Base-by-base conservation (phyloP, 1,140 invertebrate genomes). In the Trialeurodes vaporariorum region DNA sequence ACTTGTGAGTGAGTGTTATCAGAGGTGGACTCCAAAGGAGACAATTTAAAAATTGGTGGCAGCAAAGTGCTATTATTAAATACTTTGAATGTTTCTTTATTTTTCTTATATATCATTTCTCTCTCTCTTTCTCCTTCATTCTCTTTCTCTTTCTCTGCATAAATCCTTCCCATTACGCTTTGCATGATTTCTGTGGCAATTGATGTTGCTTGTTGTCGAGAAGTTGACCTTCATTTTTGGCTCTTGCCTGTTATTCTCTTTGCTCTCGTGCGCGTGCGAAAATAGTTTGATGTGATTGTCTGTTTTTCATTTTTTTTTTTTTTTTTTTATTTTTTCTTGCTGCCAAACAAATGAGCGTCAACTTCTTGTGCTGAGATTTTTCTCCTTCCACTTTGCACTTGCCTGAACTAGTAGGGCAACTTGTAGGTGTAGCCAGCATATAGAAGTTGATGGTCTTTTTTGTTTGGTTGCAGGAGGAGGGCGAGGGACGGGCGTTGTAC, bases 261-360 rank as follows among this genome's bases (percentile, higher is more conserved):
- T 22, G 9, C 24, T 60, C 1, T 66, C 25, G 25, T 65, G 9
- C 61, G 12, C 24, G 21, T 23, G 58, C 22, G n/a, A 60, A 21
- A 25, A 25, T 22, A 24, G 27, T 58, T 23, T 25, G 21, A 23
- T 40, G 24, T 64, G 25, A 61, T 68, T 65, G 58, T 66, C 67
- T 72, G 60, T 66, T 67, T 67, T 66, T 72, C 27, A 64, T 71
- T 68, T 69, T 67, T 63, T 62, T 68, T 69, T 71, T 61, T 58
- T 23, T 66, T 59, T 68, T 70, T 60, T 66, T 23, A 17, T 12
- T 62, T 25, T 24, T 40, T 64, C 26, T 59, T 25, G 22, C 59
- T 24, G 84, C 86, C 88, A 89, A 88, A 88, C 89, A 90, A 90
- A 91, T 91, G 89, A 92, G 87, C 90, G 90, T 93, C 90, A 93